A percentile compares a stretch with the other conserved stretches of the same genome.
Conservation (phyloP, 2,113 vertebrate species). For the Prochilodus magdalenae region DNA sequence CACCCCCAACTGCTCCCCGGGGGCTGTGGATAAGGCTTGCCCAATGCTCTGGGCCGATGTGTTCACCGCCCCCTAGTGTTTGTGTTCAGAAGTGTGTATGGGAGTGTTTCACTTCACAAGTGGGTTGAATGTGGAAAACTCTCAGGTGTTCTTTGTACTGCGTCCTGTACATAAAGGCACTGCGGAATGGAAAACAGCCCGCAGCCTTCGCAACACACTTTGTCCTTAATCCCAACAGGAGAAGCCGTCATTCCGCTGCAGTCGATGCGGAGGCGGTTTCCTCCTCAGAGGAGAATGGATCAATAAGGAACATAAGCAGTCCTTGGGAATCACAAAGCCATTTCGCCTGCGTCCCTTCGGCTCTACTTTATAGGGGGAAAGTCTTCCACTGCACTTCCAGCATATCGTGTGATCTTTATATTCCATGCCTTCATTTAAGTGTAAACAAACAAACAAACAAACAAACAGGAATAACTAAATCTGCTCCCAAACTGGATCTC, state of each 20-base stretch:
- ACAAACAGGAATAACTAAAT: no score
- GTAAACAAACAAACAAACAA: not conserved
- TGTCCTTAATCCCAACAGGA: not conserved
- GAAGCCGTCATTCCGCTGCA: not conserved
- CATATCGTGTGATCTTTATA: not conserved
- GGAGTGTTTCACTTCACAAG: no score
- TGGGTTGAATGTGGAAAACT: no score
- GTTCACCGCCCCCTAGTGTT: no score
- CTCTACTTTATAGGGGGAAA: not conserved
- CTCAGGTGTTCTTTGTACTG: no score
- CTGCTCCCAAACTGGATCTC: not conserved
- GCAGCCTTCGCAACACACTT: not conserved
- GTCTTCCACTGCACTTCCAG: not conserved
- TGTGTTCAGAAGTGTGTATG: no score
- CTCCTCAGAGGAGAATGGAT: not conserved
- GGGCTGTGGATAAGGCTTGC: no score
- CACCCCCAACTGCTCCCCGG: no score
- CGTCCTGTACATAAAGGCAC: not conserved
- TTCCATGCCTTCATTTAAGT: constrained; percentile 34
- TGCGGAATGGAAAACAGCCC: not conserved
- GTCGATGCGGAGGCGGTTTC: not conserved
- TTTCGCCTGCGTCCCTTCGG: not conserved
- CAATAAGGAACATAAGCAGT: not conserved
- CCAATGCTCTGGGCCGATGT: no score
- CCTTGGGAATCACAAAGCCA: not conserved